Percentiles rank a stretch among this genome's conserved stretches.
phyloP scores from a whole-genome alignment of 2,113 vertebrate species.

The Hippotragus niger region DNA sequence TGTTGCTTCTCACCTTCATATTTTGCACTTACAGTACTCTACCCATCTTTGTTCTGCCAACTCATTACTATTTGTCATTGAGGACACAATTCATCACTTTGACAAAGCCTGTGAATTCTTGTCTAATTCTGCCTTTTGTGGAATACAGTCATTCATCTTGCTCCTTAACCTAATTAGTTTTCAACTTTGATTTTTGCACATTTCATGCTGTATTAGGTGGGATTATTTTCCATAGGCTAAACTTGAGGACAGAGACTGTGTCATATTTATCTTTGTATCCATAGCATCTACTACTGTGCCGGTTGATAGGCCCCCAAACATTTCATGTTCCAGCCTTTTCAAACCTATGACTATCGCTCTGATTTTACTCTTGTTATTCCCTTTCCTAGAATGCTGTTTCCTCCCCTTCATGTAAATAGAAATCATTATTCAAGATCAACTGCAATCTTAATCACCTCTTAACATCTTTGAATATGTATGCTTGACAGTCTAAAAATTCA shows the following conservation, averaged over 20 bases:
- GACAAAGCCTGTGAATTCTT: neutral
- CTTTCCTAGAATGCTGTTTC: neutral
- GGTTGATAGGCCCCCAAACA: neutral
- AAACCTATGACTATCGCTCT: neutral
- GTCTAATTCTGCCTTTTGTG: neutral
- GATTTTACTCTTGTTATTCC: neutral
- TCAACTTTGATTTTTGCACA: neutral
- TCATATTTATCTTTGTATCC: neutral
- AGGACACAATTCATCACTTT: neutral
- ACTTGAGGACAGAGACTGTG: neutral
- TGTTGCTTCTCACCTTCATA: neutral
- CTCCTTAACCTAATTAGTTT: neutral
- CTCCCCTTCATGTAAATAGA: neutral
- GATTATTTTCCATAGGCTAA: neutral
- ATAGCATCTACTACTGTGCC: neutral
- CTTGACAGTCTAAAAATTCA: neutral
- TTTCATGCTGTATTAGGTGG: neutral
- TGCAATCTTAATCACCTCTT: neutral
- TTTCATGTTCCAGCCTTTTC: neutral
- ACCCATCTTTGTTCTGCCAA: neutral
- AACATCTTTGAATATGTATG: neutral
- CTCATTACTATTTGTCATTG: neutral
- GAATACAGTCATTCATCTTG: neutral
- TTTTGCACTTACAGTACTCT: neutral
- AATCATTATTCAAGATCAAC: slow-evolving; percentile 3